Conservation (phyloP, 2,888 invertebrate species). For the Hydropsyche betteni region DNA sequence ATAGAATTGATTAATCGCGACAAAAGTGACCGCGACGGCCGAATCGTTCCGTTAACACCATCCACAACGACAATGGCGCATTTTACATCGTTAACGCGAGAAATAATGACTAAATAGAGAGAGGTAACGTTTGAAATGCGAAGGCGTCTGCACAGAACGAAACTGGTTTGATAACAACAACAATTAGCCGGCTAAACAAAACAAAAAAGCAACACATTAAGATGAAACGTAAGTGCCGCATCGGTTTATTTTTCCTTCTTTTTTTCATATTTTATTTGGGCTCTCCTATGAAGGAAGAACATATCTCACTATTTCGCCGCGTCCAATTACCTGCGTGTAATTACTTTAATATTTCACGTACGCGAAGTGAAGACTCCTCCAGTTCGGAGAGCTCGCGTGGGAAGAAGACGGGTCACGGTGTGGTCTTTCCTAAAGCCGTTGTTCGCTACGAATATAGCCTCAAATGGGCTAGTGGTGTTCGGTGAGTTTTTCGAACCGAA, state of each 20-base stretch:
- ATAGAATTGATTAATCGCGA: not conserved
- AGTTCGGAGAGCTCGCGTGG: slow-evolving; percentile 34
- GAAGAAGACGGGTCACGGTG: slow-evolving; percentile 34
- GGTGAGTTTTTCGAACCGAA: slow-evolving; percentile 36
- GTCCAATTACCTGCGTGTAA: slow-evolving; percentile 41
- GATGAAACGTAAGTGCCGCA: slow-evolving; percentile 13
- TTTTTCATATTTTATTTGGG: not conserved
- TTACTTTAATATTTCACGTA: slow-evolving; percentile 45
- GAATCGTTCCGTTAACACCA: not conserved
- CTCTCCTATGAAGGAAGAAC: slow-evolving; percentile 8
- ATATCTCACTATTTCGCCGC: slow-evolving; percentile 37
- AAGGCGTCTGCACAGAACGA: slow-evolving; percentile 31
- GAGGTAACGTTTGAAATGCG: slow-evolving; percentile 19
- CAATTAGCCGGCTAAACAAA: slow-evolving; percentile 32
- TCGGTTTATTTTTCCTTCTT: slow-evolving; percentile 1
- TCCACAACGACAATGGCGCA: slow-evolving; percentile 8
- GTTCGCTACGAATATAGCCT: not conserved
- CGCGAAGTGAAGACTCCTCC: not conserved
- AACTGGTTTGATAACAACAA: slow-evolving; percentile 38
- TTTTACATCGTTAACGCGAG: slow-evolving; percentile 29
- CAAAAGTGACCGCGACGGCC: not conserved
- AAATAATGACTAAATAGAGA: slow-evolving; percentile 15
- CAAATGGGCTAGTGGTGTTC: slow-evolving; percentile 43
- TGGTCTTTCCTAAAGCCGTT: not conserved
- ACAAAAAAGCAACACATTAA: slow-evolving; percentile 20